Percentiles rank a stretch among this genome's conserved stretches.
Conservation (phyloP, 2,797 vertebrate species). For the Diceros bicornis region DNA sequence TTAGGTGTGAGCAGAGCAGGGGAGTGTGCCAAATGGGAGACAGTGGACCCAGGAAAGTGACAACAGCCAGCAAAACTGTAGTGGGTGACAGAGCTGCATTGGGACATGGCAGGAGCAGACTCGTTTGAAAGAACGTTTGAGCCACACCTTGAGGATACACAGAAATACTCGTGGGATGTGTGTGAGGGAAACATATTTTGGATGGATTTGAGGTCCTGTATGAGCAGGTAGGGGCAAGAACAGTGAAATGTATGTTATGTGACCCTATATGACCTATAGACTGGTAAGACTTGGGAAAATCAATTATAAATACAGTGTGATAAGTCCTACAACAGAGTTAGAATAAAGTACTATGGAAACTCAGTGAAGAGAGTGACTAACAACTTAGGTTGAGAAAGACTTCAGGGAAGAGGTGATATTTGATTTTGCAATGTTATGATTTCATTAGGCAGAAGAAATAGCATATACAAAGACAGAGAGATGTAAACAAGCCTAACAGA, state of each 20-base stretch:
- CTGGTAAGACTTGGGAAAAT: background rate
- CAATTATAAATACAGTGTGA: background rate
- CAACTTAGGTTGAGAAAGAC: background rate
- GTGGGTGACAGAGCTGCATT: background rate
- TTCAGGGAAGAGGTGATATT: background rate
- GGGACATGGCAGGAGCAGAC: background rate
- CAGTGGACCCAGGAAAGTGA: background rate
- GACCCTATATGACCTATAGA: background rate
- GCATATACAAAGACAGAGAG: background rate
- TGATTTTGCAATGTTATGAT: background rate
- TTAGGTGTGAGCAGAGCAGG: background rate
- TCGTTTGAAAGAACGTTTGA: background rate
- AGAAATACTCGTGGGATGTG: background rate
- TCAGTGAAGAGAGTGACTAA: background rate
- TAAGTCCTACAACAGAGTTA: background rate
- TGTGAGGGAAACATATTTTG: background rate
- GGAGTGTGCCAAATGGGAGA: background rate
- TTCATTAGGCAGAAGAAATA: conserved; percentile 21
- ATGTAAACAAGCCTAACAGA: background rate
- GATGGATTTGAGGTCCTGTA: background rate
- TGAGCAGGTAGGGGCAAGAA: background rate
- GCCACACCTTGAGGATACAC: background rate
- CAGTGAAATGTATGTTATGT: background rate
- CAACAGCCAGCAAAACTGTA: background rate
- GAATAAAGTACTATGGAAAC: background rate